Evolutionary conservation across 1,140 invertebrate species (phyloP), one percentile per base, ranked within the genome.

Genomic region (Amyelois transitella): DNA sequence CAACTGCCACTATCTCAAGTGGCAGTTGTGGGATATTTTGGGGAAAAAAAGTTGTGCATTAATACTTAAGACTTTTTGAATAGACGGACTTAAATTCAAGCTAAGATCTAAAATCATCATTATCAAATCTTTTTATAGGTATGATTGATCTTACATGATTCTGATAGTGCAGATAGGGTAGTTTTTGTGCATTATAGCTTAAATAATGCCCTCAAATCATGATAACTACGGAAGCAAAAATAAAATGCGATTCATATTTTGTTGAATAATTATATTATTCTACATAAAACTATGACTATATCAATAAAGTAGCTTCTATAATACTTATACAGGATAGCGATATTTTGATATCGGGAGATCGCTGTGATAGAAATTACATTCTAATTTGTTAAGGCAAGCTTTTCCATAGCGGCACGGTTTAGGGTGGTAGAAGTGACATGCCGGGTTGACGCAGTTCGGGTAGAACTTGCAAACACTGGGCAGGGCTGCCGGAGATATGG

Each of bases 341-440:
- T 75, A 89, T 60, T 89, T 90, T 25, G 70, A 82, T 1, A 72
- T 53, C 14, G 89, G 81, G 57, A 86, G 69, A 55, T 90, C 89
- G 53, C 89, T 88, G 58, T 91, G 90, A 64, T 91, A 93, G 64
- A 90, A 91, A 52, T 91, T 90, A 58, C 92, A 93, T 43, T 92
- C 91, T 1, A 88, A 58, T 68, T 92, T 91, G 71, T 92, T 93
- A n/a, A 88, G 77, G 65, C 92, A 93, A 43, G 87, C 88, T 60
- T 90, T 90, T 18, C 92, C 92, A 64, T 91, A 93, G 28, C 90
- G 88, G 60, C 92, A 93, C 1, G 89, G 89, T 61, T 91, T 92
- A 0, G 92, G 91, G 75, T 93, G 92, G 64, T 89, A 91, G 72
- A 89, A 92, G n/a, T 89, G 89, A 71, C 92, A 92, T 3, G 81